A percentile compares a stretch with the other conserved stretches of the same genome.
phyloP scores from a whole-genome alignment of 2,797 vertebrate genomes.

The Rhinophrynus dorsalis region DNA sequence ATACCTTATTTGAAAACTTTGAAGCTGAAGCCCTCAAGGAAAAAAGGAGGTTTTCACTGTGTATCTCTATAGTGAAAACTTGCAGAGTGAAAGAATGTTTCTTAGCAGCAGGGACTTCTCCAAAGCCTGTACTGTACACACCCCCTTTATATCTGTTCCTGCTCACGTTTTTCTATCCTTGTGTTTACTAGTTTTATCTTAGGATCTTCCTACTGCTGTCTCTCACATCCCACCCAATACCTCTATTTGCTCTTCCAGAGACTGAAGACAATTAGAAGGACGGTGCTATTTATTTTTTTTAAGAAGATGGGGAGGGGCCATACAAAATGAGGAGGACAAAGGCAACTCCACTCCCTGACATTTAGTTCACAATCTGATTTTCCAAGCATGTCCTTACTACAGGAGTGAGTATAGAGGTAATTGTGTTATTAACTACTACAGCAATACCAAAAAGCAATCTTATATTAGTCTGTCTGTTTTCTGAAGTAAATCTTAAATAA shows the following conservation, averaged over 20 bases:
- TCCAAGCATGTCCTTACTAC: background rate
- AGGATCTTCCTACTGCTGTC: too few relatives aligned
- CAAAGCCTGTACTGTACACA: background rate
- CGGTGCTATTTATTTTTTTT: too few relatives aligned
- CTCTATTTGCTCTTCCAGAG: too few relatives aligned
- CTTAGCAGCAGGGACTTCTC: background rate
- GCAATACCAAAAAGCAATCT: too few relatives aligned
- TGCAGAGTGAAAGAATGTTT: background rate
- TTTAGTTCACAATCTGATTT: background rate
- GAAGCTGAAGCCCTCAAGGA: background rate
- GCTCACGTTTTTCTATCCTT: background rate
- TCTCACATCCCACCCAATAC: too few relatives aligned
- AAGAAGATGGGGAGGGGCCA: background rate
- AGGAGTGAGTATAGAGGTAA: too few relatives aligned
- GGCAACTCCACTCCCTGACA: constrained; percentile 4
- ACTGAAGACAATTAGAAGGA: too few relatives aligned
- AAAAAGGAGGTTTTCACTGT: background rate
- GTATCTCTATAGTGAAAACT: constrained; percentile 16
- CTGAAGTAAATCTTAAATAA: too few relatives aligned
- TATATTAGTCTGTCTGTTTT: too few relatives aligned
- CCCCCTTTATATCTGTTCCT: background rate
- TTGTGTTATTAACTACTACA: too few relatives aligned
- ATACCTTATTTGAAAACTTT: constrained; percentile 15
- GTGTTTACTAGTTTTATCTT: too few relatives aligned
- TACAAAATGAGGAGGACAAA: background rate